A percentile compares a stretch with the other conserved stretches of the same genome.
Conservation (phyloP, 2,797 vertebrate genomes). For the Smutsia temminckii region DNA sequence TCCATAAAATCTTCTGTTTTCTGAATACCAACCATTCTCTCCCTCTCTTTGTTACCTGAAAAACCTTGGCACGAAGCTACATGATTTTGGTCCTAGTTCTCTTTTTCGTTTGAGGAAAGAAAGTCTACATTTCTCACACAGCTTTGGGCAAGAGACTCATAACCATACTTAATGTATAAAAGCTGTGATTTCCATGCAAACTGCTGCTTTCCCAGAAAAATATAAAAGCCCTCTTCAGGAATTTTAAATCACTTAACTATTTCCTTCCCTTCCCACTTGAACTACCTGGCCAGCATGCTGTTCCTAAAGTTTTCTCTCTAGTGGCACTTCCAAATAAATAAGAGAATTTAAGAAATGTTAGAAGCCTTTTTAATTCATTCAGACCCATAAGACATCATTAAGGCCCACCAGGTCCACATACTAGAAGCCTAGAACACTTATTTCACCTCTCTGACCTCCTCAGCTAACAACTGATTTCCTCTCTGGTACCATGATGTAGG, state of each 20-base stretch:
- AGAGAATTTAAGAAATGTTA: neutral
- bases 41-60: slow-evolving; percentile 26
- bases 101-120: neutral
- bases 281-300: neutral
- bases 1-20: neutral
- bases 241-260: slow-evolving; percentile 67
- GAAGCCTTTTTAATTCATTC: slow-evolving; percentile 9
- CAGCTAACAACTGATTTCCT: neutral
- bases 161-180: slow-evolving; percentile 73
- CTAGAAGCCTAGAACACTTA: neutral
- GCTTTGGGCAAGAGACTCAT: slow-evolving; percentile 64
- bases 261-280: slow-evolving; percentile 35
- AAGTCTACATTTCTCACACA: slow-evolving; percentile 31
- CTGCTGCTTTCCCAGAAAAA: slow-evolving; percentile 57
- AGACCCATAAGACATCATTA: neutral
- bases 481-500: neutral
- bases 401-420: neutral
- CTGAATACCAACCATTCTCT: neutral
- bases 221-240: slow-evolving; percentile 11
- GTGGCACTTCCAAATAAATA: neutral
- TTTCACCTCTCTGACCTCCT: neutral
- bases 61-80: slow-evolving; percentile 25
- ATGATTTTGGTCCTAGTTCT: neutral
- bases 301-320: neutral
- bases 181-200: slow-evolving; percentile 72